Percentiles rank a stretch among this genome's conserved stretches.
phyloP scores from a whole-genome alignment of 2,888 invertebrate species.

The Prenolepis imparis region DNA sequence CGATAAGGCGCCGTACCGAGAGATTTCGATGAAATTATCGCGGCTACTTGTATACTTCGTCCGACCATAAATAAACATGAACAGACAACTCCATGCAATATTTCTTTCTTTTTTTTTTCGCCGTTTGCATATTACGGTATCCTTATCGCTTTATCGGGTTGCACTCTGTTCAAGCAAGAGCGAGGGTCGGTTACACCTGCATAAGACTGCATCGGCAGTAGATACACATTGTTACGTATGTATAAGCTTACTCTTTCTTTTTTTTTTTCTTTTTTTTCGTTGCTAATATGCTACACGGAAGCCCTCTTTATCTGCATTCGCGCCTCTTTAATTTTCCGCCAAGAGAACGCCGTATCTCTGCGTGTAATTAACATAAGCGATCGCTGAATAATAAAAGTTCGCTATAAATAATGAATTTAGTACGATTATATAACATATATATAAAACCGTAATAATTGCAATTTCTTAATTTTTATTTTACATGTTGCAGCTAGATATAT shows the following conservation, averaged over 20 bases:
- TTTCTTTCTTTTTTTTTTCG: background rate
- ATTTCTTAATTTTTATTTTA: background rate
- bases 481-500: too few species aligned
- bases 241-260: background rate
- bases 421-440: background rate
- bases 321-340: constrained; percentile 37
- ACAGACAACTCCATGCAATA: constrained; percentile 11
- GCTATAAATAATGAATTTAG: background rate
- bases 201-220: constrained; percentile 26
- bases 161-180: constrained; percentile 13
- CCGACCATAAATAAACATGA: constrained; percentile 58
- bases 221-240: constrained; percentile 17
- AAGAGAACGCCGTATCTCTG: background rate
- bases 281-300: background rate
- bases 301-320: background rate
- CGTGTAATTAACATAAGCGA: background rate
- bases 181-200: constrained; percentile 26
- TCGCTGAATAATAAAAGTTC: background rate
- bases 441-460: background rate
- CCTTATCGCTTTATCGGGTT: constrained; percentile 36
- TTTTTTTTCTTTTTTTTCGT: background rate
- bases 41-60: constrained; percentile 21
- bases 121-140: constrained; percentile 35
- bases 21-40: constrained; percentile 43
- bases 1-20: constrained; percentile 56